phyloP scores from a whole-genome alignment of 2,797 vertebrate species.

The Pseudocheirus occidentalis region DNA sequence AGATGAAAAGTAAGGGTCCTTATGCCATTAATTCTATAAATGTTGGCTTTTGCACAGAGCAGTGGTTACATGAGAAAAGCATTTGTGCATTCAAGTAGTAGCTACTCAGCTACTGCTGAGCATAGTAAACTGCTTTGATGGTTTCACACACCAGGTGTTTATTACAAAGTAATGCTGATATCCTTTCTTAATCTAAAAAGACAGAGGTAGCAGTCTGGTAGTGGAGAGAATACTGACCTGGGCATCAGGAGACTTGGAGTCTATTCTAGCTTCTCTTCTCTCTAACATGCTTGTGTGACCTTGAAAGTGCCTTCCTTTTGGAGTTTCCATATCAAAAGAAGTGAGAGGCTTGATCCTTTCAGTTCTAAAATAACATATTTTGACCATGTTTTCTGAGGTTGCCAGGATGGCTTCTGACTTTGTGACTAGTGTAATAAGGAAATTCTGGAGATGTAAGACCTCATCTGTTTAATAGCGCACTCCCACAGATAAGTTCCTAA shows the following conservation, averaged over 20 bases:
- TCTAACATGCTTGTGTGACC: not conserved
- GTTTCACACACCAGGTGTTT: slow-evolving; percentile 36
- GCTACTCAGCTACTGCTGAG: slow-evolving; percentile 16
- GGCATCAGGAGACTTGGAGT: slow-evolving; percentile 16
- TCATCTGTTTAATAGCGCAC: no score
- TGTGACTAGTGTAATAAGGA: not conserved
- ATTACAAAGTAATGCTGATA: slow-evolving; percentile 3
- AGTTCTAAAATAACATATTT: not conserved
- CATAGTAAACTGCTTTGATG: slow-evolving; percentile 39
- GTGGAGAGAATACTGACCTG: not conserved
- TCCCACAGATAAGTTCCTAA: not conserved
- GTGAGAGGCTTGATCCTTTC: not conserved
- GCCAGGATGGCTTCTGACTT: not conserved
- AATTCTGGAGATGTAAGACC: not conserved
- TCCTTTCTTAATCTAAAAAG: slow-evolving; percentile 15
- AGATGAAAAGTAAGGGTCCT: not conserved
- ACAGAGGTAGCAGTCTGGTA: slow-evolving; percentile 36
- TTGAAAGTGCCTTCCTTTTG: not conserved
- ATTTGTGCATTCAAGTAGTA: slow-evolving; percentile 23
- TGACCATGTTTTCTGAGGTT: not conserved
- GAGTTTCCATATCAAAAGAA: not conserved
- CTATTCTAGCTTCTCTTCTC: not conserved
- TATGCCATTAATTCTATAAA: not conserved
- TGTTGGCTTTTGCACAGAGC: not conserved
- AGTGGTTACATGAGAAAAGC: slow-evolving; percentile 13